These are phyloP conservation scores for Scomberomorus guttatus DNA, from an alignment of 2,797 vertebrate species.

Conservation along the genomic window DNA sequence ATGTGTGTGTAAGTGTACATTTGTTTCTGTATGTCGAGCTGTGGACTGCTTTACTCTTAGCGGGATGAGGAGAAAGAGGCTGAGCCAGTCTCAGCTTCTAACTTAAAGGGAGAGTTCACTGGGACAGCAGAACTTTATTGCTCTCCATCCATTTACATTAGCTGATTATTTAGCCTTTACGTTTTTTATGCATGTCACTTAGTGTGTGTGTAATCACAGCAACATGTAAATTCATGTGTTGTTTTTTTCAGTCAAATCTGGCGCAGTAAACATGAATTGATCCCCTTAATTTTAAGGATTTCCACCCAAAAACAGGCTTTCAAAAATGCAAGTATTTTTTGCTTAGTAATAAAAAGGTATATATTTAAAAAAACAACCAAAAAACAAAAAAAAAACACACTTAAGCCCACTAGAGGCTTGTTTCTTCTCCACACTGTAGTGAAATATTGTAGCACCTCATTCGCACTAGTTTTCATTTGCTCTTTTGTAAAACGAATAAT, in stretches of 20 bases:
- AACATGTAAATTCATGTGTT: neutral
- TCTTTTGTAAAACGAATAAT: neutral
- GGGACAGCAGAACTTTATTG: neutral
- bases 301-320: neutral
- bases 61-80: conserved; percentile 36
- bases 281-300: neutral
- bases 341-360: neutral
- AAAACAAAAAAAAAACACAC: neutral
- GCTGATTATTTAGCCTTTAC: neutral
- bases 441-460: neutral
- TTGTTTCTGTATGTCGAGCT: conserved; percentile 36
- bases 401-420: neutral
- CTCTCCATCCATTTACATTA: conserved; percentile 9
- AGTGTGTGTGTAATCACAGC: neutral
- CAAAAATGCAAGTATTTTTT: neutral
- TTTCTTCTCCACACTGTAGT: neutral
- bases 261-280: neutral
- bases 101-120: conserved; percentile 1
- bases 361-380: neutral
- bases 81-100: conserved; percentile 39
- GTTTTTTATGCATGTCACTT: neutral
- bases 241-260: neutral
- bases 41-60: conserved; percentile 52
- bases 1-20: neutral
- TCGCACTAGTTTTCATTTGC: neutral